Evolutionary conservation across 2,888 invertebrate genomes (phyloP).

Genomic region (Nowickia ferox): DNA sequence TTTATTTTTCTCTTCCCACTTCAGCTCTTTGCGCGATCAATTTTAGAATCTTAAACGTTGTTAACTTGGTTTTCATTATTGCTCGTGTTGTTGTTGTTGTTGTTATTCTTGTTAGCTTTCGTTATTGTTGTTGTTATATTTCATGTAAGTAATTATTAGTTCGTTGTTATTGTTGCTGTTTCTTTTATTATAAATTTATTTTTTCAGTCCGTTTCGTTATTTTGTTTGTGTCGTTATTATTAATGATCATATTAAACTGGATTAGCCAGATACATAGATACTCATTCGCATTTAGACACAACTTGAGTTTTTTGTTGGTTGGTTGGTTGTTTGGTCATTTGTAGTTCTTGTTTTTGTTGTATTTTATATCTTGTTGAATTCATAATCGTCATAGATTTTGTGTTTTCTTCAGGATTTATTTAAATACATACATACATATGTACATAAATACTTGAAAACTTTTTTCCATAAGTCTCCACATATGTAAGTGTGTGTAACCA

Average conservation of each 20-base stretch:
- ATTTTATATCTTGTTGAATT: slow-evolving; percentile 60
- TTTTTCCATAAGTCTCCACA: not conserved
- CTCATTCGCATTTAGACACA: slow-evolving; percentile 49
- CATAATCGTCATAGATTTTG: slow-evolving; percentile 55
- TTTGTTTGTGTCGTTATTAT: slow-evolving; percentile 76
- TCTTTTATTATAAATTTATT: slow-evolving; percentile 29
- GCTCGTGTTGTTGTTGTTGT: slow-evolving; percentile 20
- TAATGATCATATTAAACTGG: slow-evolving; percentile 77
- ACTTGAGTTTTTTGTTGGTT: slow-evolving; percentile 24
- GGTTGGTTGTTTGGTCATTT: slow-evolving; percentile 35
- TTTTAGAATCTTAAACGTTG: slow-evolving; percentile 63
- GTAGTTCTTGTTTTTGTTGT: slow-evolving; percentile 40
- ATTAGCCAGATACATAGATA: slow-evolving; percentile 72
- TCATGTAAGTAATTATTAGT: slow-evolving; percentile 68
- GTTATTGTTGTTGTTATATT: slow-evolving; percentile 64
- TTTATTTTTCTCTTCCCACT: slow-evolving; percentile 12
- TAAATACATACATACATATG: slow-evolving; percentile 29
- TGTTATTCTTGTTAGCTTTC: slow-evolving; percentile 57
- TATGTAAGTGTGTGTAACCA: slow-evolving; percentile 35
- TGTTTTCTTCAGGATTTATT: slow-evolving; percentile 32
- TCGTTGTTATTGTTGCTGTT: slow-evolving; percentile 47
- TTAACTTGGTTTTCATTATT: slow-evolving; percentile 64
- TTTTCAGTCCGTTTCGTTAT: slow-evolving; percentile 69
- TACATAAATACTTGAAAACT: not conserved
- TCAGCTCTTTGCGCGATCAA: slow-evolving; percentile 5